Evolutionary conservation across 2,797 vertebrate genomes (phyloP).

Genomic region (Ptychobarbus kaznakovi): DNA sequence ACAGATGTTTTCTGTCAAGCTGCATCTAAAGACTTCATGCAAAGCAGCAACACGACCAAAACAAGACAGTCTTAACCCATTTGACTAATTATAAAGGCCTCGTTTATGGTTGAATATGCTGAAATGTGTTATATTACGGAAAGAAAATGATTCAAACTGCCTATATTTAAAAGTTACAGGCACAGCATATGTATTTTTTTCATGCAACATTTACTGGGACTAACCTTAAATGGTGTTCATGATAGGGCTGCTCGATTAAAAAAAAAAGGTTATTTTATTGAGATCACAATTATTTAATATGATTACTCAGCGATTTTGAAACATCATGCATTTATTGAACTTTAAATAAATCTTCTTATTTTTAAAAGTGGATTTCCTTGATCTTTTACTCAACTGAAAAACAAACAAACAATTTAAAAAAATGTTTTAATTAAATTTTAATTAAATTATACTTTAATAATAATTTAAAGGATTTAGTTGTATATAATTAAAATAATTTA

Average conservation of each 20-base stretch:
- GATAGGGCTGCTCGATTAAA: neutral
- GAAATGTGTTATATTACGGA: neutral
- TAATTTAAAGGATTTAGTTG: neutral
- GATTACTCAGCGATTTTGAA: neutral
- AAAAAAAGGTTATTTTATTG: neutral
- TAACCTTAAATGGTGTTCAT: neutral
- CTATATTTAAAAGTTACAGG: neutral
- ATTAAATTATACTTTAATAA: neutral
- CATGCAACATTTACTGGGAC: neutral
- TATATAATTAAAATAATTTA: neutral
- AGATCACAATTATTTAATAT: neutral
- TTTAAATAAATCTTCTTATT: neutral
- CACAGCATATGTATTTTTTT: neutral
- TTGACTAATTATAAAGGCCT: neutral
- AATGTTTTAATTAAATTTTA: neutral
- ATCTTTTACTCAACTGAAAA: neutral
- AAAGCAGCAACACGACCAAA: neutral
- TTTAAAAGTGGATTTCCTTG: neutral
- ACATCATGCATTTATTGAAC: neutral
- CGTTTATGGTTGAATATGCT: neutral
- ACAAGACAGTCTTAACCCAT: neutral
- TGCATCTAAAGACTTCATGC: slow-evolving; percentile 61
- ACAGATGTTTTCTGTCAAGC: slow-evolving; percentile 78
- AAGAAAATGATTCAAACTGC: neutral
- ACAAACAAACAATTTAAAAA: neutral